Evolutionary conservation across 2,797 vertebrate species (phyloP).

Genomic region (Tragelaphus oryx): DNA sequence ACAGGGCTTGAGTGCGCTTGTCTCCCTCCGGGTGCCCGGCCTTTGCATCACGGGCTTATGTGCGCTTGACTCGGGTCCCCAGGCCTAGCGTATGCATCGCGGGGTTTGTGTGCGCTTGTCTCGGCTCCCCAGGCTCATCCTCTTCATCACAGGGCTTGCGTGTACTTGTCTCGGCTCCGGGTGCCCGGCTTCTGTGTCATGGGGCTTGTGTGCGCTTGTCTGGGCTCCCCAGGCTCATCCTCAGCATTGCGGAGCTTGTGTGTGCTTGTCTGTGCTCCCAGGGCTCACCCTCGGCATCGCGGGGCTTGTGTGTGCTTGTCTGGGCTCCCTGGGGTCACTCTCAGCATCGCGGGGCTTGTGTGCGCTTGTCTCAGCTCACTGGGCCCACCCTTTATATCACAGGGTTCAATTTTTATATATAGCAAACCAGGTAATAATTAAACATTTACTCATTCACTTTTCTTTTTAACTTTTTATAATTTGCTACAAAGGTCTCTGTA

Average conservation of each 20-base stretch:
- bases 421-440: not conserved
- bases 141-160: too few species aligned
- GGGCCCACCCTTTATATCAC: not conserved
- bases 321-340: fast-evolving
- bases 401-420: not conserved
- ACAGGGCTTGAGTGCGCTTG: not conserved
- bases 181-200: fast-evolving
- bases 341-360: fast-evolving
- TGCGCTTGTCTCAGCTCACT: not conserved
- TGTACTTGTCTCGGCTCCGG: fast-evolving
- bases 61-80: too few species aligned
- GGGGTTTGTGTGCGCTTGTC: too few species aligned
- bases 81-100: too few species aligned
- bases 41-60: fast-evolving
- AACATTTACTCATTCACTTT: not conserved
- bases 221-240: too few species aligned
- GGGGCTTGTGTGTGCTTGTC: fast-evolving
- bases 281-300: fast-evolving
- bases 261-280: too few species aligned
- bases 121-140: too few species aligned
- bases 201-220: too few species aligned
- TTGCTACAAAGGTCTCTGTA: not conserved
- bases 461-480: conserved; percentile 20
- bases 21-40: fast-evolving
- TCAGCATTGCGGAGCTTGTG: not conserved